Percentiles rank a stretch among this genome's conserved stretches.
phyloP scores from a whole-genome alignment of 2,888 invertebrate genomes.

The Crocallis elinguaria region DNA sequence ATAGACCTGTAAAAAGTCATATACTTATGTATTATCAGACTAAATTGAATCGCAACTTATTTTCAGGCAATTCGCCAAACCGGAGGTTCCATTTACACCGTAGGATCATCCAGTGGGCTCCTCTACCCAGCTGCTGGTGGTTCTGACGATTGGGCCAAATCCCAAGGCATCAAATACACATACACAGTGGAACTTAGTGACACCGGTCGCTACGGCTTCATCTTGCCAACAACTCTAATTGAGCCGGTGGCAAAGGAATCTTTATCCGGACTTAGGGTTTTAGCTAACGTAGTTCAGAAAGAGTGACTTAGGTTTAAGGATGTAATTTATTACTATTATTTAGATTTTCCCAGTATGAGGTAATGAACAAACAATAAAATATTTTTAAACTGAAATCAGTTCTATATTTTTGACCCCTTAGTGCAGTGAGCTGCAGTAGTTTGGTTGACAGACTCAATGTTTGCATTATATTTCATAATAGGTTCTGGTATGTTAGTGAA shows the following conservation, averaged over 20 bases:
- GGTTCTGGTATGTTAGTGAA: too few species aligned
- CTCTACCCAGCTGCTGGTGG: constrained; percentile 93
- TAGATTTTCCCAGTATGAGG: constrained; percentile 7
- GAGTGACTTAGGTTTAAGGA: constrained; percentile 34
- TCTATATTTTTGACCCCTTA: background rate
- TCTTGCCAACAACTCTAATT: constrained; percentile 92
- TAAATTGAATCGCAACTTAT: constrained; percentile 4
- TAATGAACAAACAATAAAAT: constrained; percentile 6
- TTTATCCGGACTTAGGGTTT: constrained; percentile 88
- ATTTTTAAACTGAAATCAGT: background rate
- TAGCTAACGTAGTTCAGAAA: constrained; percentile 67
- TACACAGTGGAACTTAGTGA: constrained; percentile 96
- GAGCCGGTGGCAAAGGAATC: constrained; percentile 90
- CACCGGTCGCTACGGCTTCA: constrained; percentile 92
- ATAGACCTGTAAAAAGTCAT: too few species aligned
- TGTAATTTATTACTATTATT: constrained; percentile 29
- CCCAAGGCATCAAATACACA: constrained; percentile 92
- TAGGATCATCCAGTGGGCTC: constrained; percentile 91
- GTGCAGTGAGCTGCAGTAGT: too few species aligned
- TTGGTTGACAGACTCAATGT: too few species aligned
- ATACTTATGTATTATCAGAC: too few species aligned
- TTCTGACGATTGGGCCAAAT: constrained; percentile 97
- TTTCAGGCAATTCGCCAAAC: constrained; percentile 85
- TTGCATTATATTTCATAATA: too few species aligned
- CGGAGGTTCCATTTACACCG: constrained; percentile 87